These are phyloP conservation scores for Cheilosia variabilis DNA, from an alignment of 2,888 invertebrate genomes.

Conservation along the genomic window DNA sequence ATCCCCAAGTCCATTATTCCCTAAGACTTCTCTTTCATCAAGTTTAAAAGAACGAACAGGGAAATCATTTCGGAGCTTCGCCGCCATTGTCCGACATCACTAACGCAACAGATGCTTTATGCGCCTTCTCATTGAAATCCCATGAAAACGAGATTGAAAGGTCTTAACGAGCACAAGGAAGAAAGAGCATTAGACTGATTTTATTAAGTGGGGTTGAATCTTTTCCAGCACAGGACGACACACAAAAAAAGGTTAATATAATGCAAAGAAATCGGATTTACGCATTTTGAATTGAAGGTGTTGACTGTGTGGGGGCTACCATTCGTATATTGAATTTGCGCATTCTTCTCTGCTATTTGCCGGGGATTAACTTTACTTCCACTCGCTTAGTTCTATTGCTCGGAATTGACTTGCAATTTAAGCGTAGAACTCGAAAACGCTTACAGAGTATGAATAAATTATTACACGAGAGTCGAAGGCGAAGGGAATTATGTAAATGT, in stretches of 20 bases:
- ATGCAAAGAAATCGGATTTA: conserved; percentile 72
- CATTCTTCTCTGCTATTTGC: background rate
- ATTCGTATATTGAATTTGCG: conserved; percentile 50
- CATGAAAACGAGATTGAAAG: conserved; percentile 68
- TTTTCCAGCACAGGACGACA: conserved; percentile 20
- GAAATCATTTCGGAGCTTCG: conserved; percentile 43
- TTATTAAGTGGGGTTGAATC: conserved; percentile 68
- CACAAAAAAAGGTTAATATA: conserved; percentile 49
- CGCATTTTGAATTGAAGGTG: conserved; percentile 69
- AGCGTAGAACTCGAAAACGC: background rate
- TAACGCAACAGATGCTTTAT: conserved; percentile 71
- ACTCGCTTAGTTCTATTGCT: conserved; percentile 13
- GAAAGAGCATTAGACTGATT: conserved; percentile 69
- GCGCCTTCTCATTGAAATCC: conserved; percentile 53
- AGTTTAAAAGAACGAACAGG: background rate
- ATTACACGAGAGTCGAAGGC: background rate
- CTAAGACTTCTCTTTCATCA: conserved; percentile 59
- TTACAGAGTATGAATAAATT: conserved; percentile 22
- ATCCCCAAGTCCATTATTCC: conserved; percentile 49
- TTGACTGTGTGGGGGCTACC: conserved; percentile 46
- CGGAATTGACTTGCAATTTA: conserved; percentile 17
- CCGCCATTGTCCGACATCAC: conserved; percentile 55
- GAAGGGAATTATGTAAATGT: conserved; percentile 4
- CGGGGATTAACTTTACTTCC: conserved; percentile 20
- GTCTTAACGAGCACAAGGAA: conserved; percentile 67